Evolutionary conservation across 1,140 invertebrate species (phyloP).

Genomic region (Drosophila eugracilis): DNA sequence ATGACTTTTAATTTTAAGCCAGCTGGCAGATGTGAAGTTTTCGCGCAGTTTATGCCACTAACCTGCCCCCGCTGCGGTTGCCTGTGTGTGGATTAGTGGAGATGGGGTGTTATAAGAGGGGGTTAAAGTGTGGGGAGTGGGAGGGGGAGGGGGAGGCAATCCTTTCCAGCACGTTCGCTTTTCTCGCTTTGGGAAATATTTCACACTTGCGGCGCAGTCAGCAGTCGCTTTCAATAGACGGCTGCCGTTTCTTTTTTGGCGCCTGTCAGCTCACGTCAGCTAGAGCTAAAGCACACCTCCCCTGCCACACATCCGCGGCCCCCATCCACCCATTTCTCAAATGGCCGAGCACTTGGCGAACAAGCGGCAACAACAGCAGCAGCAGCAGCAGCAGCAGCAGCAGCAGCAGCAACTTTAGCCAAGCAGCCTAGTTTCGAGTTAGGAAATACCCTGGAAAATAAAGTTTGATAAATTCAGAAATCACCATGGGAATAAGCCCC

Average conservation of each 20-base stretch:
- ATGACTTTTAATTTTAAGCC: background rate
- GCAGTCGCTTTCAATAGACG: conserved; percentile 58
- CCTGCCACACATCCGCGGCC: no score
- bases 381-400: background rate
- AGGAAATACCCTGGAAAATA: background rate
- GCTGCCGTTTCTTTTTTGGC: conserved; percentile 48
- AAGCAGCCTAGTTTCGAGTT: no score
- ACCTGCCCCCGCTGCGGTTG: conserved; percentile 22
- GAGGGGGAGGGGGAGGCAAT: background rate
- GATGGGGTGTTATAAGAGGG: background rate
- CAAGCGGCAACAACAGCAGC: background rate
- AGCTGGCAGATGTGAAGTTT: background rate
- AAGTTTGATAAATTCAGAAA: background rate
- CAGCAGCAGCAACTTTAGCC: background rate
- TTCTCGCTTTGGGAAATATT: conserved; percentile 46
- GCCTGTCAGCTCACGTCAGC: conserved; percentile 52
- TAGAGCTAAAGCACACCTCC: no score
- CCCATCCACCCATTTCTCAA: conserved; percentile 7
- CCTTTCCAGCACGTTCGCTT: conserved; percentile 30
- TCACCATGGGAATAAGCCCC: background rate
- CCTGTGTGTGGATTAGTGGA: conserved; percentile 28
- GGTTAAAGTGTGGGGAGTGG: background rate
- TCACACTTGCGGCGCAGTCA: conserved; percentile 60
- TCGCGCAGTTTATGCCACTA: conserved; percentile 12
- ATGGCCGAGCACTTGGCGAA: conserved; percentile 15